A percentile compares a stretch with the other conserved stretches of the same genome.
These are phyloP conservation scores for Pheucticus melanocephalus DNA, from an alignment of 2,113 vertebrate genomes.

Conservation along the genomic window DNA sequence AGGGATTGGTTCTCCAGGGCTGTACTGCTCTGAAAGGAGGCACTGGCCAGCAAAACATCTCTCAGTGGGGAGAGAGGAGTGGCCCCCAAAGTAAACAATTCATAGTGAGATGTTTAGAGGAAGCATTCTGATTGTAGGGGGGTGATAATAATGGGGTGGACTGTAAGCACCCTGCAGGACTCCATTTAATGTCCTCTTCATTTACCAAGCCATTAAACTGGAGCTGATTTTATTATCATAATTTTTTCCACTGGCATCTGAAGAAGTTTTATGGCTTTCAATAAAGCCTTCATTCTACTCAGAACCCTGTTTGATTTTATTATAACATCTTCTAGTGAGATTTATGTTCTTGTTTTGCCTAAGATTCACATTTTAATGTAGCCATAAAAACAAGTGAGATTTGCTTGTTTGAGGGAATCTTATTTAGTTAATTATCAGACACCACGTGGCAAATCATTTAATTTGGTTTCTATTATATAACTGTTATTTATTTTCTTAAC, in stretches of 20 bases:
- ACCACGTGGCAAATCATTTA: conserved; percentile 59
- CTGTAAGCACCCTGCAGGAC: conserved; percentile 30
- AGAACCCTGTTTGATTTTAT: conserved; percentile 55
- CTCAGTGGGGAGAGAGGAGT: not conserved
- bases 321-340: conserved; percentile 63
- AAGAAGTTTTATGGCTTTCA: conserved; percentile 64
- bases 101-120: not conserved
- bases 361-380: conserved; percentile 75
- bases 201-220: conserved; percentile 65
- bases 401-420: conserved; percentile 67
- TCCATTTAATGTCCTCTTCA: conserved; percentile 53
- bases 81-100: not conserved
- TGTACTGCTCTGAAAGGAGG: not conserved
- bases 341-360: conserved; percentile 79
- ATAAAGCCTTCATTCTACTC: conserved; percentile 56
- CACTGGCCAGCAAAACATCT: not conserved
- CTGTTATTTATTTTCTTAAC: conserved; percentile 38
- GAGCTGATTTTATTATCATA: conserved; percentile 61
- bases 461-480: conserved; percentile 43
- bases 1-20: not conserved
- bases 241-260: conserved; percentile 44
- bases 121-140: not conserved
- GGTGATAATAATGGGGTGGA: not conserved
- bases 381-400: conserved; percentile 70
- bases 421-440: conserved; percentile 75